Evolutionary conservation across 2,113 vertebrate genomes (phyloP).

Genomic region (Oenanthe oenanthe): DNA sequence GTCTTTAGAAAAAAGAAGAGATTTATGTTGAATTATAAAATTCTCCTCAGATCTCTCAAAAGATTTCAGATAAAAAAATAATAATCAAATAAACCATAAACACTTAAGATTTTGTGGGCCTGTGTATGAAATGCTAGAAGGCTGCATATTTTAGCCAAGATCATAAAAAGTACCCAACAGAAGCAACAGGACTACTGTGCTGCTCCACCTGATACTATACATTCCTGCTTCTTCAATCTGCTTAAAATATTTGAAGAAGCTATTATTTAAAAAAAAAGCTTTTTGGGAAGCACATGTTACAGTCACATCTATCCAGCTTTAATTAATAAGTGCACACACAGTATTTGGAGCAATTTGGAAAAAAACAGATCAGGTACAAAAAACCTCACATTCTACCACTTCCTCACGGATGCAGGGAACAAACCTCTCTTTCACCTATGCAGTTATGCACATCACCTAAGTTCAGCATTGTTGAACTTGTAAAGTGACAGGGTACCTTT

Average conservation of each 20-base stretch:
- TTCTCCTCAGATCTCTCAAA: not conserved
- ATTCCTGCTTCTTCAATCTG: not conserved
- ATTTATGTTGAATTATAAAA: not conserved
- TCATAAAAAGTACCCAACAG: not conserved
- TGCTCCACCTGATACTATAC: not conserved
- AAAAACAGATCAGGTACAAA: not conserved
- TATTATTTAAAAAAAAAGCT: not conserved
- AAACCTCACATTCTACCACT: not conserved
- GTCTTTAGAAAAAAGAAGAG: not conserved
- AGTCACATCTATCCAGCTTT: not conserved
- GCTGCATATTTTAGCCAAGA: not conserved
- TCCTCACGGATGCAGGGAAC: not conserved
- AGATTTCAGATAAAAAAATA: not conserved
- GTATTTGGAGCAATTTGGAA: not conserved
- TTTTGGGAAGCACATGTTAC: not conserved
- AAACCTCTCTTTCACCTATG: not conserved
- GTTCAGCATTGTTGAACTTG: not conserved
- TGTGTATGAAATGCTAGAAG: not conserved
- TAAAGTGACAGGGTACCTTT: conserved; percentile 80
- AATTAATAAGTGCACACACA: not conserved
- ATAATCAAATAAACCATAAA: not conserved
- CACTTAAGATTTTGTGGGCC: not conserved
- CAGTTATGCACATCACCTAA: fast-evolving
- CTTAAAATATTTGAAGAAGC: not conserved
- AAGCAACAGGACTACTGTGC: not conserved